phyloP scores from a whole-genome alignment of 2,888 invertebrate genomes.

The Rhagium mordax region DNA sequence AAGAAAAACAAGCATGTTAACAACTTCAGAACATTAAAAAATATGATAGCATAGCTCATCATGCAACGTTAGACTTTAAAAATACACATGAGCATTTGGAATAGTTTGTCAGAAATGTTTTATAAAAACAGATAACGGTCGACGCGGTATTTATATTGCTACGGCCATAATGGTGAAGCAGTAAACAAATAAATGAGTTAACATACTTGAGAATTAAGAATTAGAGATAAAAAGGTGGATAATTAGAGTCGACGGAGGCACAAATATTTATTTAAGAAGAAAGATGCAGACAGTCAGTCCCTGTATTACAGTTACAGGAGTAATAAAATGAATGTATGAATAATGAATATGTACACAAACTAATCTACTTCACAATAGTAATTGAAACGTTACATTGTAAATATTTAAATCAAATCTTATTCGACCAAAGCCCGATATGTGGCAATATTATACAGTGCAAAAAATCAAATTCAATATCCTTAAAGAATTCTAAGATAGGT shows the following conservation, averaged over 20 bases:
- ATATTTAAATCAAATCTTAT: no score
- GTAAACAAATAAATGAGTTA: constrained; percentile 29
- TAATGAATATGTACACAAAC: no score
- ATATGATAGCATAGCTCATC: constrained; percentile 36
- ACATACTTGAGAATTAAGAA: constrained; percentile 29
- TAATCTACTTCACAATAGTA: no score
- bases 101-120: constrained; percentile 15
- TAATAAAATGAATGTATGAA: neutral
- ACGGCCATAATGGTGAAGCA: neutral
- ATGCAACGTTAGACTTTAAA: constrained; percentile 17
- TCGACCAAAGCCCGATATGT: no score
- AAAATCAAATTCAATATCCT: no score
- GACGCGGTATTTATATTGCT: constrained; percentile 23
- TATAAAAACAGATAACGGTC: constrained; percentile 17
- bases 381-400: no score
- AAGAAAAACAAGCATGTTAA: constrained; percentile 67
- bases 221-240: constrained; percentile 23
- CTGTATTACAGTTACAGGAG: neutral
- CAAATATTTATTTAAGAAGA: constrained; percentile 29
- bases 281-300: constrained; percentile 27
- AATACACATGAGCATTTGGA: neutral
- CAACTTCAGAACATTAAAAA: constrained; percentile 60
- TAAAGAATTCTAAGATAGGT: no score
- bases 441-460: no score
- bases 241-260: constrained; percentile 25